Conservation (phyloP, 2,888 invertebrate genomes). For the Diplazon laetatorius region DNA sequence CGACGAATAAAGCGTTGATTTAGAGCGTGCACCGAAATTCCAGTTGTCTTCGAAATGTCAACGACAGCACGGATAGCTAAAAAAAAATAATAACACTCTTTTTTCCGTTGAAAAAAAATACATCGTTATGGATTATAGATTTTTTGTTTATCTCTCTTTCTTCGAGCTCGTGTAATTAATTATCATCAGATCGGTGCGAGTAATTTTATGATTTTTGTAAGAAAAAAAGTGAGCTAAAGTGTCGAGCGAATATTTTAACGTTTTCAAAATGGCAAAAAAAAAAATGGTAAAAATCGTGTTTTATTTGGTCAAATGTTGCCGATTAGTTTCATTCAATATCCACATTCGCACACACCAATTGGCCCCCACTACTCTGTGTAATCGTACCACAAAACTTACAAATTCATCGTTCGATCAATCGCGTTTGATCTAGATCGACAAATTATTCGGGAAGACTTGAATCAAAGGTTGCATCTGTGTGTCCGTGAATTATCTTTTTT, state of each 20-base stretch:
- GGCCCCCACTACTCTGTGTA: conserved; percentile 66
- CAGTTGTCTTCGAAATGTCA: no score
- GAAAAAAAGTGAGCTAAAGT: conserved; percentile 4
- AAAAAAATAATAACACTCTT: no score
- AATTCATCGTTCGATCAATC: conserved; percentile 52
- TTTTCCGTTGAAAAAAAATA: conserved; percentile 23
- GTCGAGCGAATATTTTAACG: conserved; percentile 10
- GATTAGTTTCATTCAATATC: conserved; percentile 45
- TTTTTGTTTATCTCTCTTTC: no score
- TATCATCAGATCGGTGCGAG: conserved; percentile 27
- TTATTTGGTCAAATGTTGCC: conserved; percentile 62
- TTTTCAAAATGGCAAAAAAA: no score
- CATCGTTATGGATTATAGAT: conserved; percentile 29
- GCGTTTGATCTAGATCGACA: conserved; percentile 44
- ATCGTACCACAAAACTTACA: conserved; percentile 57
- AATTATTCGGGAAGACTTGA: conserved; percentile 59
- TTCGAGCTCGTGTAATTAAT: background rate
- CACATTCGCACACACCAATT: conserved; percentile 59
- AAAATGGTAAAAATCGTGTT: no score
- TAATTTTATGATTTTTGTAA: conserved; percentile 29
- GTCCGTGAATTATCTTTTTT: conserved; percentile 10
- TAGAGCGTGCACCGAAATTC: no score
- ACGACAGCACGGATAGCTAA: no score
- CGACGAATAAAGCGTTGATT: no score
- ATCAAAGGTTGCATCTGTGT: conserved; percentile 13